Conservation (phyloP, 2,888 invertebrate species). For the Drosophila pegasa region DNA sequence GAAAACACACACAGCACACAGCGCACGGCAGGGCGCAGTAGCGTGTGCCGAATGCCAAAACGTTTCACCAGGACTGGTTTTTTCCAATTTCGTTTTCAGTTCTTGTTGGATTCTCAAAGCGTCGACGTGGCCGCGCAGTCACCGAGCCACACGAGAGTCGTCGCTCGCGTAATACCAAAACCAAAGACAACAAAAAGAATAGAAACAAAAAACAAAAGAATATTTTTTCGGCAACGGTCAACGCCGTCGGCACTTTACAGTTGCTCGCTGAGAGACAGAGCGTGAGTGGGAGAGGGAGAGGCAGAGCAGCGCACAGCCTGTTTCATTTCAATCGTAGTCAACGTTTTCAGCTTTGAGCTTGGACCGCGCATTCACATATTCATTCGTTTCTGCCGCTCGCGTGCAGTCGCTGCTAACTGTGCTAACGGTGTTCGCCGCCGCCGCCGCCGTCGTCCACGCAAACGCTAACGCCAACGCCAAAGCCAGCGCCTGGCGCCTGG, state of each 20-base stretch:
- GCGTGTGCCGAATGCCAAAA: slow-evolving; percentile 51
- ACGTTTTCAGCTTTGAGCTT: slow-evolving; percentile 53
- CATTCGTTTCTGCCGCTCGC: slow-evolving; percentile 71
- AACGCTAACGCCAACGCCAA: slow-evolving; percentile 59
- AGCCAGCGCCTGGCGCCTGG: slow-evolving; percentile 50
- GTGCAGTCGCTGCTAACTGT: slow-evolving; percentile 68
- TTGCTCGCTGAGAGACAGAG: slow-evolving; percentile 30
- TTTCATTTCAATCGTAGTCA: slow-evolving; percentile 68
- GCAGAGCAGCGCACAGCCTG: slow-evolving; percentile 39
- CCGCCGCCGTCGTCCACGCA: slow-evolving; percentile 52
- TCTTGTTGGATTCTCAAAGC: slow-evolving; percentile 85
- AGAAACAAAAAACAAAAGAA: neutral
- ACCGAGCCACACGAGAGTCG: slow-evolving; percentile 53
- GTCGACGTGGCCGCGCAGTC: slow-evolving; percentile 78
- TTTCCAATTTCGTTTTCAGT: slow-evolving; percentile 84
- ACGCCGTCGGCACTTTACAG: slow-evolving; percentile 53
- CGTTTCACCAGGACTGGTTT: slow-evolving; percentile 84
- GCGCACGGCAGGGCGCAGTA: slow-evolving; percentile 20
- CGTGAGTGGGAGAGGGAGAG: slow-evolving; percentile 13
- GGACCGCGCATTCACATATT: slow-evolving; percentile 55
- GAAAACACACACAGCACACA: slow-evolving; percentile 35
- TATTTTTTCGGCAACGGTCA: slow-evolving; percentile 50
- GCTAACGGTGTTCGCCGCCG: slow-evolving; percentile 66
- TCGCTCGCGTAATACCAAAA: slow-evolving; percentile 35
- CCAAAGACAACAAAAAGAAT: slow-evolving; percentile 10